These are phyloP conservation scores for Zoroaster sp. DNA, from an alignment of 53 echinoderm and acorn worm species.

Conservation along the genomic window DNA sequence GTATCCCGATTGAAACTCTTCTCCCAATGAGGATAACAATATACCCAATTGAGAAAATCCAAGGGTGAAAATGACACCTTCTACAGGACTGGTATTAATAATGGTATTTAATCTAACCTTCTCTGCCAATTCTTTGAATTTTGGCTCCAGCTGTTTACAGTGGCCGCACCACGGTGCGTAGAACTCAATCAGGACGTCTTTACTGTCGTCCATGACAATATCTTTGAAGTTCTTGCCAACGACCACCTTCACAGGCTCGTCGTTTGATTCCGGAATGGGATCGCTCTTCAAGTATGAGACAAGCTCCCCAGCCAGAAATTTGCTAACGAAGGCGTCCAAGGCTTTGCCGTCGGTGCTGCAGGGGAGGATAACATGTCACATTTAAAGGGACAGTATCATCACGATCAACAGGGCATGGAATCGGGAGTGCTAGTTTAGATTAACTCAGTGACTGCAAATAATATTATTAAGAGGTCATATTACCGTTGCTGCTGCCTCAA, in stretches of 20 bases:
- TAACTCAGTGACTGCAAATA: too few species aligned
- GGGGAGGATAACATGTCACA: neutral
- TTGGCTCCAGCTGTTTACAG: conserved; percentile 84
- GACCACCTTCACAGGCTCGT: conserved; percentile 88
- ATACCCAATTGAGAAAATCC: too few species aligned
- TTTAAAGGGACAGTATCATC: too few species aligned
- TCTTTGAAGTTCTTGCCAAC: conserved; percentile 84
- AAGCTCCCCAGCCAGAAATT: conserved; percentile 78
- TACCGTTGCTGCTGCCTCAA: too few species aligned
- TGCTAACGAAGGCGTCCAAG: conserved; percentile 64
- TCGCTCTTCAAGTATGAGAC: conserved; percentile 84
- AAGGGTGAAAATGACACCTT: too few species aligned
- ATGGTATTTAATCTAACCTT: conserved; percentile 63
- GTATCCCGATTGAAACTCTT: too few species aligned
- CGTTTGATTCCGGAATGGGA: conserved; percentile 70
- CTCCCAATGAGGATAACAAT: too few species aligned
- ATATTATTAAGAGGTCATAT: too few species aligned
- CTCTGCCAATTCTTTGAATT: conserved; percentile 81
- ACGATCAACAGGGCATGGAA: too few species aligned
- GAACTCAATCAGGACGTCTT: conserved; percentile 97
- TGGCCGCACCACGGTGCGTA: conserved; percentile 99
- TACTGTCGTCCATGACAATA: conserved; percentile 78
- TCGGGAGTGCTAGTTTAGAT: too few species aligned
- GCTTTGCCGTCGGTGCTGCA: conserved; percentile 4
- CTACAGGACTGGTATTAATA: too few species aligned